Evolutionary conservation across 2,888 invertebrate genomes (phyloP), one percentile per base, ranked within the genome.

Genomic region (Cephus nigrinus): DNA sequence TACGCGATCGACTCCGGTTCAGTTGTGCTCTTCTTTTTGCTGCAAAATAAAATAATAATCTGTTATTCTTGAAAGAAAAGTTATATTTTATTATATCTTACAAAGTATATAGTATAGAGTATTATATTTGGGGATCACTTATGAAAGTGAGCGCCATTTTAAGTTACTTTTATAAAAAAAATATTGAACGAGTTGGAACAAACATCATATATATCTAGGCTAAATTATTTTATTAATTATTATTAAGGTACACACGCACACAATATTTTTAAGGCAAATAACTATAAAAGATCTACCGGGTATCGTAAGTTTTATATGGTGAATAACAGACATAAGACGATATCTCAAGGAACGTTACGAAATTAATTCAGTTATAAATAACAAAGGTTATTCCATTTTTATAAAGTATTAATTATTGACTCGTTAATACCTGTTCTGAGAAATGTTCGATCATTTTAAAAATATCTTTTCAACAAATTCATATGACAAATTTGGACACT

Each of bases 21-120:
- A 98, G 92, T 92, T 98, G 98, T 30, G 98, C 98, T 91, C 98
- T 93, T 89, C 98, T 93, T 92, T 98, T 98, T 90, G 98, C 98
- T 97, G 92, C 33, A 92, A 91, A 23, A 23, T 5, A 55, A 55
- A 55, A 55, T 23, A 9, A 55, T 55, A 55, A 55, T 23, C 23
- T 23, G 55, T 55, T 55, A 55, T 55, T 55, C 23, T 55, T 23
- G 0, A 23, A 23, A 9, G 55, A 23, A 55, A 55, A 23, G 9
- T 23, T 23, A 55, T 23, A 23, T 55, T 55, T 55, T 55, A 40
- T 5, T 40, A 23, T 55, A 55, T 55, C 23, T 55, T 9, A 23
- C 9, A 23, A 55, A 55, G 55, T 15, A 55, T 55, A 36, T 15
- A 36, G 12, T 36, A 36, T 15, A 36, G 12, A 36, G 4, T 36